A percentile compares a stretch with the other conserved stretches of the same genome.
phyloP scores from a whole-genome alignment of 2,797 vertebrate species.

The Acrossocheilus wenchowensis region DNA sequence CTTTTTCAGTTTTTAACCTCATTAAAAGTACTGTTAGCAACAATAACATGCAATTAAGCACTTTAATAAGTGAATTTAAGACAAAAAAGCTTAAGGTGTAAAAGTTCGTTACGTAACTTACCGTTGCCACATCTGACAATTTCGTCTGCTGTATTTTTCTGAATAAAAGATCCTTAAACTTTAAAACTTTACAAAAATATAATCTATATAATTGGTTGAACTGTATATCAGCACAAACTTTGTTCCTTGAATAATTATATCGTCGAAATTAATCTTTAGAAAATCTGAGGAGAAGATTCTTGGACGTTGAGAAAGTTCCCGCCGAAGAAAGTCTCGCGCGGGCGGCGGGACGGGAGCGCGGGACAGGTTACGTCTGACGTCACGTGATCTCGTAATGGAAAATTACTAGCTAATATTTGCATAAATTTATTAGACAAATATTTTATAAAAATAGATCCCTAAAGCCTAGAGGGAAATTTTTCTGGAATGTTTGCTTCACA shows the following conservation, averaged over 20 bases:
- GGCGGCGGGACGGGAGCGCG: too few species aligned
- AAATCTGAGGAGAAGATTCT: not conserved
- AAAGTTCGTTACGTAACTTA: not conserved
- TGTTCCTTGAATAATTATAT: not conserved
- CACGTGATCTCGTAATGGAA: not conserved
- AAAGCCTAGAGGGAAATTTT: too few species aligned
- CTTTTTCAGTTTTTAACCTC: too few species aligned
- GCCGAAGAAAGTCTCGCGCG: not conserved
- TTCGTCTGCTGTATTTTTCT: not conserved
- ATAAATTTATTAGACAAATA: too few species aligned
- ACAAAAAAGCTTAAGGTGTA: not conserved
- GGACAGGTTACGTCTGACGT: not conserved
- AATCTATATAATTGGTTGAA: too few species aligned
- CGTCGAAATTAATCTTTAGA: not conserved
- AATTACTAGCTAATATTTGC: not conserved
- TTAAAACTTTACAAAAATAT: not conserved
- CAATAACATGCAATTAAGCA: not conserved
- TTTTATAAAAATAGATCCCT: too few species aligned
- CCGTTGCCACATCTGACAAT: not conserved
- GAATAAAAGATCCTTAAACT: not conserved
- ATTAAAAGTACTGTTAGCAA: not conserved
- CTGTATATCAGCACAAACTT: not conserved
- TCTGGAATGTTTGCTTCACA: too few species aligned
- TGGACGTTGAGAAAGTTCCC: not conserved
- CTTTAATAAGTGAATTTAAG: not conserved